phyloP scores from a whole-genome alignment of 2,888 invertebrate species.

The Coleophora deauratella region DNA sequence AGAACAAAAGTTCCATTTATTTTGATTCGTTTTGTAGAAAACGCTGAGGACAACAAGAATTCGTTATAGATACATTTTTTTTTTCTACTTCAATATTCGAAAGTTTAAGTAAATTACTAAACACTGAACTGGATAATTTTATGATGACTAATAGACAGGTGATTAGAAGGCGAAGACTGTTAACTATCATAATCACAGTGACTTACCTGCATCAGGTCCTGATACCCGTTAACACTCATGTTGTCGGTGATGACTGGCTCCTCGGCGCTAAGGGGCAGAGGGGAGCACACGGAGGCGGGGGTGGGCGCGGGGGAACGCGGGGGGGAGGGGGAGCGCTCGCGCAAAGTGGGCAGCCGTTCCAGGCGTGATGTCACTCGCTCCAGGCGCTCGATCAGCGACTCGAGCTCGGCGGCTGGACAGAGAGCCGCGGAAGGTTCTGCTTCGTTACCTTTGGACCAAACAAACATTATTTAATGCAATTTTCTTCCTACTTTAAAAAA shows the following conservation, averaged over 20 bases:
- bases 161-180: no score
- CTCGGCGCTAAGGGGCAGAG: constrained; percentile 25
- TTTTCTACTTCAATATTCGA: no score
- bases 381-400: constrained; percentile 80
- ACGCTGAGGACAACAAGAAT: no score
- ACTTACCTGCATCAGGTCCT: constrained; percentile 77
- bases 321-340: constrained; percentile 37
- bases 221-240: constrained; percentile 86
- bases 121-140: no score
- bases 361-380: constrained; percentile 83
- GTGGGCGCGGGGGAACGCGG: constrained; percentile 44
- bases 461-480: constrained; percentile 4
- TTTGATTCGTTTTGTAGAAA: no score
- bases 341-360: constrained; percentile 70
- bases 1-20: no score
- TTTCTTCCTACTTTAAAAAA: no score
- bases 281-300: constrained; percentile 29
- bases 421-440: constrained; percentile 51
- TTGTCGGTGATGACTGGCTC: constrained; percentile 35
- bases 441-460: constrained; percentile 54
- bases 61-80: no score
- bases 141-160: no score
- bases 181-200: not conserved
- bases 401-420: constrained; percentile 75
- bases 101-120: no score